phyloP scores from a whole-genome alignment of 2,888 invertebrate genomes.

The Calameuta filiformis region DNA sequence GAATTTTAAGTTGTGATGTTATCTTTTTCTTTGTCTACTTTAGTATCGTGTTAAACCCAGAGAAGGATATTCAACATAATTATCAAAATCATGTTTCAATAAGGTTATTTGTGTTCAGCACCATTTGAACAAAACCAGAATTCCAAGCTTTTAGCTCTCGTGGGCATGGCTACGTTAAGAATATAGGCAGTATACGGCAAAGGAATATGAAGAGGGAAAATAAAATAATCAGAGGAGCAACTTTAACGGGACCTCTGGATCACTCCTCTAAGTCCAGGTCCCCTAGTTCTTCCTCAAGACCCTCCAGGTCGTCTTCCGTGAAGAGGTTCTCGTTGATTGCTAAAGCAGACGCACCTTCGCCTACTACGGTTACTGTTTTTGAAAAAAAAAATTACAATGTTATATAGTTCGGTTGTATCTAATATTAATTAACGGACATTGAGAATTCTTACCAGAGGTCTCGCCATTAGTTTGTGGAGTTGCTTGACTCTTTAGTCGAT shows the following conservation, averaged over 20 bases:
- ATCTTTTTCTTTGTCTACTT: not conserved
- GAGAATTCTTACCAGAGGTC: conserved; percentile 38
- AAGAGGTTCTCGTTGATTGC: conserved; percentile 95
- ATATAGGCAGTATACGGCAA: not conserved
- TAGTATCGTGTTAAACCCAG: not conserved
- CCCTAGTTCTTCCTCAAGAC: conserved; percentile 84
- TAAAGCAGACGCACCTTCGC: conserved; percentile 71
- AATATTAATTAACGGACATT: not conserved
- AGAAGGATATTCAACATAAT: not conserved
- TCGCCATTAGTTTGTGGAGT: conserved; percentile 49
- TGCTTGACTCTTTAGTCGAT: conserved; percentile 70
- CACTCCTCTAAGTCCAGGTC: conserved; percentile 80
- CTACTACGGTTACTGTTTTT: conserved; percentile 42
- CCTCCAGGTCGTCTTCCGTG: conserved; percentile 84
- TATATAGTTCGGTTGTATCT: not conserved
- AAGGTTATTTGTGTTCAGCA: not conserved
- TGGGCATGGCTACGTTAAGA: not conserved
- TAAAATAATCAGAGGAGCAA: conserved; percentile 22
- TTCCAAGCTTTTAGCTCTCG: not conserved
- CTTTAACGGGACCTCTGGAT: conserved; percentile 50
- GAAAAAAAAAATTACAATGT: not conserved
- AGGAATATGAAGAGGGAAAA: not conserved
- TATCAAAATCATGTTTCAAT: not conserved
- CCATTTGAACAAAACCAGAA: not conserved
- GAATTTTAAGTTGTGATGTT: not conserved